Evolutionary conservation across 2,113 vertebrate genomes (phyloP).

Genomic region (Coregonus clupeaformis): DNA sequence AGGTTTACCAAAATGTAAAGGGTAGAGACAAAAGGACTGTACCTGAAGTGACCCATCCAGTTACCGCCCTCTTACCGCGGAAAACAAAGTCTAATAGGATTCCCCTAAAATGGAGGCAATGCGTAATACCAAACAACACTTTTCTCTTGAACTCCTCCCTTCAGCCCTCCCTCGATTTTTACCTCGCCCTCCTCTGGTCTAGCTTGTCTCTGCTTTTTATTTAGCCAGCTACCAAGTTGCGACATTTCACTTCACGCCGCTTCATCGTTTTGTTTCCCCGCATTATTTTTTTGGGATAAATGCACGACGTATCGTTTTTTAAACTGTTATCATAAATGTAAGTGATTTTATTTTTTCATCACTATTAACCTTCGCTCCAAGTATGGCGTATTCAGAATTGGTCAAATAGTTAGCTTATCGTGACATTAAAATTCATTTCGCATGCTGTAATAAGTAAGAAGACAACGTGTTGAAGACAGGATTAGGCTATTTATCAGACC

Average conservation of each 20-base stretch:
- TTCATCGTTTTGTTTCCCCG: slow-evolving; percentile 10
- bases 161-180: slow-evolving; percentile 32
- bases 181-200: slow-evolving; percentile 32
- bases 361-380: neutral
- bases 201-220: slow-evolving; percentile 5
- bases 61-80: neutral
- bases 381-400: neutral
- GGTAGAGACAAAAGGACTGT: neutral
- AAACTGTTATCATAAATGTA: neutral
- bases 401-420: neutral
- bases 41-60: neutral
- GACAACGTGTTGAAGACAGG: neutral
- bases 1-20: neutral
- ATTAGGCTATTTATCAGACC: neutral
- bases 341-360: neutral
- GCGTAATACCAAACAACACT: slow-evolving; percentile 36
- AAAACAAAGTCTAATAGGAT: slow-evolving; percentile 33
- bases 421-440: neutral
- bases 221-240: slow-evolving; percentile 36
- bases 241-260: slow-evolving; percentile 41
- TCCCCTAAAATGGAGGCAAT: slow-evolving; percentile 61
- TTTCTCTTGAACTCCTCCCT: slow-evolving; percentile 25
- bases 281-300: neutral
- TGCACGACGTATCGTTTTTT: neutral
- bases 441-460: neutral